Base-by-base conservation (phyloP, 2,113 vertebrate genomes). In the Aphelocoma coerulescens region DNA sequence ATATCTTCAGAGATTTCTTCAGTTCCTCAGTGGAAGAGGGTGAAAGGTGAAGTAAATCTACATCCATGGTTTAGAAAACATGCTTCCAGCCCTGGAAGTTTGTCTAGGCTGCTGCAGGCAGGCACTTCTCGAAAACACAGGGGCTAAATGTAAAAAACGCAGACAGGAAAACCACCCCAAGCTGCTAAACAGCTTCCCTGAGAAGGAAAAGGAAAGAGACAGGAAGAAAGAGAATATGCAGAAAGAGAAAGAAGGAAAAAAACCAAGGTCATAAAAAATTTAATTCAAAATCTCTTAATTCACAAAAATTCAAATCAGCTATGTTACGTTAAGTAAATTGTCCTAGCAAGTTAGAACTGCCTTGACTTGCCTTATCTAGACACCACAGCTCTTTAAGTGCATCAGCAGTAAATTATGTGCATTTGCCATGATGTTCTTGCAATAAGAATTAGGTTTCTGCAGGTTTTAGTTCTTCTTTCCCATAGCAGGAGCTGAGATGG, bases 381-480 rank as follows among this genome's bases (percentile, higher is more conserved):
- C 92, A 95, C 55, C 76, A 71, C 24, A 69, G 58, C 63, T 94
- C 58, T 81, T 92, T 91, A 81, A 93, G 82, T 80, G 58, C 69
- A 83, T 88, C 94, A 85, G 57, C 69, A 93, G 65, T 92, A 94
- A 96, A 96, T 88, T 68, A 91, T 32, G 58, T 91, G 10, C 43
- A 57, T 78, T 95, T 94, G 55, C 77, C 62, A 52, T 48, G 15
- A 71, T 55, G 19, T 72, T 88, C 69, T 74, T 86, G 89, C 66
- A 93, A 43, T 59, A 80, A 91, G 77, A 93, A 87, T 84, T 77
- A 62, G 17, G 61, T 91, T 91, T 88, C 91, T 95, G 83, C 82
- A 88, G 76, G 66, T 86, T 85, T 95, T 61, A 65, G 15, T 93
- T 69, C 86, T 85, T n/a, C 55, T 91, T 84, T 89, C 65, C 69